Conservation (phyloP, 2,113 vertebrate genomes). For the Phylloscopus trochiloides region DNA sequence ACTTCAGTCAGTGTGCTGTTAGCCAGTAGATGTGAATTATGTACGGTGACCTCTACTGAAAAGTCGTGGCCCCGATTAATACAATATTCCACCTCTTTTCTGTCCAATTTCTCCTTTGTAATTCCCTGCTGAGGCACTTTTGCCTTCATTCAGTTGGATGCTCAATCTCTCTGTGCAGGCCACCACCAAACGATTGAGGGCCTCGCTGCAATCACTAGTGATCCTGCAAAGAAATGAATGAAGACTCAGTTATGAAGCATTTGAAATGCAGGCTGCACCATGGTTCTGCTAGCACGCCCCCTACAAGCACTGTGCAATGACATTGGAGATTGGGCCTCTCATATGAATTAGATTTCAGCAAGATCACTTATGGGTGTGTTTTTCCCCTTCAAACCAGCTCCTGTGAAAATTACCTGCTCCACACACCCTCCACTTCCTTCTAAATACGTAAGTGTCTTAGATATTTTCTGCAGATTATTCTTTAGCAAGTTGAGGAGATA, state of each 20-base stretch:
- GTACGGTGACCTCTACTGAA: not conserved
- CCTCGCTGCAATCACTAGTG: constrained; percentile 26
- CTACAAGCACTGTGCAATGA: not conserved
- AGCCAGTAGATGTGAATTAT: not conserved
- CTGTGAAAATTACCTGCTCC: not conserved
- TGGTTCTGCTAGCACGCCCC: not conserved
- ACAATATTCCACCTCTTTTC: constrained; percentile 12
- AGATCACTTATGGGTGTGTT: not conserved
- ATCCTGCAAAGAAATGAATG: constrained; percentile 46
- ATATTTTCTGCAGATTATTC: not conserved
- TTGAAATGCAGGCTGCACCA: not conserved
- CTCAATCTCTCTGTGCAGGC: not conserved
- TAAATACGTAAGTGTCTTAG: not conserved
- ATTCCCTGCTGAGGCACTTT: constrained; percentile 25
- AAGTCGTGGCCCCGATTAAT: not conserved
- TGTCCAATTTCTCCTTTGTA: constrained; percentile 4
- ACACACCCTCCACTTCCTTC: not conserved
- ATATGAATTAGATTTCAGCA: constrained; percentile 2
- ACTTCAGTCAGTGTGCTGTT: not conserved
- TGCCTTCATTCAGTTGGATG: constrained; percentile 18
- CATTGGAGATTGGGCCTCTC: not conserved
- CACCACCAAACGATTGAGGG: not conserved
- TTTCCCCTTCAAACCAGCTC: not conserved
- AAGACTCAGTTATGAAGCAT: constrained; percentile 31
- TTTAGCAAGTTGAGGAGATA: not conserved